These are phyloP conservation scores for Liodrosophila aerea DNA, from an alignment of 2,888 invertebrate genomes.

Conservation along the genomic window DNA sequence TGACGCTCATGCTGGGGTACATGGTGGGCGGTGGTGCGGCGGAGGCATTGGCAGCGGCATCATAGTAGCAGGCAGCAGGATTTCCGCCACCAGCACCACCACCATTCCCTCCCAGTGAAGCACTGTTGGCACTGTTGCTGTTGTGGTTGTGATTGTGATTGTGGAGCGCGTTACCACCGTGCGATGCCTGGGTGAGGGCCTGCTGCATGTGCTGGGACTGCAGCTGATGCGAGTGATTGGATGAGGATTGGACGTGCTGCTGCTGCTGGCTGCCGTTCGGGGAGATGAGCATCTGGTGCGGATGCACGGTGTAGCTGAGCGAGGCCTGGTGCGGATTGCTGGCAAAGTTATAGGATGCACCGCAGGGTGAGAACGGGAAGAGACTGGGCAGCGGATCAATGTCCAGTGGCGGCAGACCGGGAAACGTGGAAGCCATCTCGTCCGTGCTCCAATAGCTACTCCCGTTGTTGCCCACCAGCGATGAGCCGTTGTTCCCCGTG, in stretches of 20 bases:
- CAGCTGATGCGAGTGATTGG: slow-evolving; percentile 55
- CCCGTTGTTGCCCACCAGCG: slow-evolving; percentile 49
- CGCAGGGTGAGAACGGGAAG: slow-evolving; percentile 93
- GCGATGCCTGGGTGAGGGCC: slow-evolving; percentile 70
- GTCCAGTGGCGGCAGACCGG: slow-evolving; percentile 89
- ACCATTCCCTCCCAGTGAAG: slow-evolving; percentile 4
- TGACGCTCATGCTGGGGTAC: slow-evolving; percentile 97
- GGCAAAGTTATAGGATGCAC: slow-evolving; percentile 87
- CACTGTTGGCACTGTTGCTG: slow-evolving; percentile 35
- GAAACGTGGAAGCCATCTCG: slow-evolving; percentile 93
- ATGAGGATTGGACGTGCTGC: slow-evolving; percentile 21
- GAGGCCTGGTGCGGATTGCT: slow-evolving; percentile 83
- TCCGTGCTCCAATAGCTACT: slow-evolving; percentile 85
- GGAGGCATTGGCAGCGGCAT: slow-evolving; percentile 68
- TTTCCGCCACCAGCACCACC: slow-evolving; percentile 33
- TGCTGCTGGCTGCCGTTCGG: slow-evolving; percentile 80
- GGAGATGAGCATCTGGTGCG: slow-evolving; percentile 87
- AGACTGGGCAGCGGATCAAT: slow-evolving; percentile 93
- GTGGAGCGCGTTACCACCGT: slow-evolving; percentile 69
- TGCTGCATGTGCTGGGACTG: slow-evolving; percentile 66
- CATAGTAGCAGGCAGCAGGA: slow-evolving; percentile 82
- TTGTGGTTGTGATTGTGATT: slow-evolving; percentile 50
- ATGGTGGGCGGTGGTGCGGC: slow-evolving; percentile 82
- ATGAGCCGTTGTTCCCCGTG: slow-evolving; percentile 68
- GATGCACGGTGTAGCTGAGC: slow-evolving; percentile 84